Percentiles rank a stretch among this genome's conserved stretches.
Conservation (phyloP, 2,797 vertebrate genomes). For the Eospalax fontanierii region DNA sequence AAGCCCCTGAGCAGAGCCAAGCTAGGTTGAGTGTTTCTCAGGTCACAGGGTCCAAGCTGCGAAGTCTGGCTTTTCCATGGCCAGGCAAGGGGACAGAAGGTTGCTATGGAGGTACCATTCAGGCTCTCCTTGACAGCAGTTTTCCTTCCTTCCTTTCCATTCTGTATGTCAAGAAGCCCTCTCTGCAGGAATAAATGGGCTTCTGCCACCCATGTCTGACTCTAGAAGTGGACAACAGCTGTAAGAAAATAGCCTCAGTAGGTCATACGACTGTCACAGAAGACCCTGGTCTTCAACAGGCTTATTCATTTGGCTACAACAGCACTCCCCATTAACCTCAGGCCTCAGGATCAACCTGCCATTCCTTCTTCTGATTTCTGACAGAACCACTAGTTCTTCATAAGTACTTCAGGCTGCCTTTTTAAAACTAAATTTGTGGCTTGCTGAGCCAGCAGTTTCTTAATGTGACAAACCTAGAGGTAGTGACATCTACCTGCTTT, state of each 20-base stretch:
- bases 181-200: background rate
- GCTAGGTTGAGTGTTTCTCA: background rate
- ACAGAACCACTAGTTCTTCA: background rate
- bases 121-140: background rate
- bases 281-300: background rate
- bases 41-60: background rate
- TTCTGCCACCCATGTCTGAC: background rate
- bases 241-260: background rate
- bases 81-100: background rate
- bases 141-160: background rate
- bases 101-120: rapidly evolving
- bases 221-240: background rate
- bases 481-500: background rate
- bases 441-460: background rate
- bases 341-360: background rate
- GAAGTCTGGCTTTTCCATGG: background rate
- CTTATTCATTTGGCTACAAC: background rate
- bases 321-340: too few species aligned
- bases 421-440: background rate
- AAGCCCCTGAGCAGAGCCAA: background rate
- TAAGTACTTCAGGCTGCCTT: background rate
- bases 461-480: background rate
- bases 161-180: background rate
- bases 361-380: background rate
- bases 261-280: background rate